Conservation (phyloP, 2,888 invertebrate genomes). For the Lasioglossum figueresi region DNA sequence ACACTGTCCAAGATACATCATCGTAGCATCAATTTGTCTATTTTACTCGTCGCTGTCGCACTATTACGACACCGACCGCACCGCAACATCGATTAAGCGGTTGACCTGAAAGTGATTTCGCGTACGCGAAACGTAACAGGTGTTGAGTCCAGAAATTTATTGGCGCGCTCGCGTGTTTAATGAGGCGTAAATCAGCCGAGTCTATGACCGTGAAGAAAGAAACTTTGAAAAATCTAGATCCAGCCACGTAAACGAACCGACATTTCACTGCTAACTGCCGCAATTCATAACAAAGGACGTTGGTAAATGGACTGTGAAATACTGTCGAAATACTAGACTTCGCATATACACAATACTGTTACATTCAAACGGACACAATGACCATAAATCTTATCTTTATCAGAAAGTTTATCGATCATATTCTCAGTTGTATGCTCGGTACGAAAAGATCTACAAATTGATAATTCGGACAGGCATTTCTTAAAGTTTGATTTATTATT, state of each 20-base stretch:
- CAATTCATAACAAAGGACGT: not conserved
- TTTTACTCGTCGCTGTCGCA: not conserved
- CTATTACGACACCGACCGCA: slow-evolving; percentile 9
- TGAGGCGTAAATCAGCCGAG: slow-evolving; percentile 34
- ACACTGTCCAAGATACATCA: not conserved
- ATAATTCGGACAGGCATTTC: not conserved
- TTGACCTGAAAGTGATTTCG: slow-evolving; percentile 29
- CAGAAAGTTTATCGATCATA: not conserved
- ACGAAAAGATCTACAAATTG: not conserved
- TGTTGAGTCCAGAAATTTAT: slow-evolving; percentile 32
- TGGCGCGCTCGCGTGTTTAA: slow-evolving; percentile 16
- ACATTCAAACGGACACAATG: not conserved
- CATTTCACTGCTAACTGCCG: not conserved
- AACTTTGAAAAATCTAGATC: not conserved
- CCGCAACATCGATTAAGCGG: slow-evolving; percentile 26
- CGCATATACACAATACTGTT: not conserved
- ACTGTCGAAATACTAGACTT: not conserved
- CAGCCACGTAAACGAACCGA: not conserved
- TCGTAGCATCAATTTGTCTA: not conserved
- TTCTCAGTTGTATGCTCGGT: not conserved
- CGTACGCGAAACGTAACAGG: slow-evolving; percentile 38
- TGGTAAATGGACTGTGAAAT: not conserved
- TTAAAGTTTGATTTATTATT: not conserved
- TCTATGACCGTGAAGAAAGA: slow-evolving; percentile 15
- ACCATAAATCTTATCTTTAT: not conserved